A percentile compares a stretch with the other conserved stretches of the same genome.
These are phyloP conservation scores for Euzophera pinguis DNA, from an alignment of 2,888 invertebrate species.

Conservation along the genomic window DNA sequence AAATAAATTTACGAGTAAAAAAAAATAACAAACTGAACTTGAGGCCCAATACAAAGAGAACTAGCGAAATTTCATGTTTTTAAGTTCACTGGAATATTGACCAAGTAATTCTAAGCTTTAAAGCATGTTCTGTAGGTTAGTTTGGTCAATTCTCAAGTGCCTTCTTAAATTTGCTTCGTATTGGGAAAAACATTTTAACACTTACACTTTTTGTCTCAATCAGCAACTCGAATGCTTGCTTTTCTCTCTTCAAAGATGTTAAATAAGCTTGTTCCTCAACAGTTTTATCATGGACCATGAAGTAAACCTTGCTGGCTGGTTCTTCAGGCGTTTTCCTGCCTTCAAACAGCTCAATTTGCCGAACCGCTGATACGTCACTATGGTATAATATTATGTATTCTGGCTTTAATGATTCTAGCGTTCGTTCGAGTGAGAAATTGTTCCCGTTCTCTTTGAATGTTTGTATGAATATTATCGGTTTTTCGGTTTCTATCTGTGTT, in stretches of 20 bases:
- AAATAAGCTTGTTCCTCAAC: slow-evolving; percentile 98
- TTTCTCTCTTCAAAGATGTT: slow-evolving; percentile 93
- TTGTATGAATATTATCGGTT: slow-evolving; percentile 86
- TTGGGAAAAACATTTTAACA: slow-evolving; percentile 10
- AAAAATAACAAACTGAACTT: no score
- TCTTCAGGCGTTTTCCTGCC: slow-evolving; percentile 73
- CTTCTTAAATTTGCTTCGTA: no score
- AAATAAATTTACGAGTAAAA: no score
- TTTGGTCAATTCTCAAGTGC: no score
- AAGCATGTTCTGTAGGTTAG: no score
- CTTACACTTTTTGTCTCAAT: slow-evolving; percentile 95
- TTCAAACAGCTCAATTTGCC: slow-evolving; percentile 94
- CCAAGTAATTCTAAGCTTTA: no score
- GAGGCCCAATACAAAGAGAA: no score
- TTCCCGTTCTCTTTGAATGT: slow-evolving; percentile 88
- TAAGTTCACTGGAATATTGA: no score
- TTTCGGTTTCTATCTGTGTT: slow-evolving; percentile 80
- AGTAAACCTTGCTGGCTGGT: slow-evolving; percentile 86
- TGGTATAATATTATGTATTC: slow-evolving; percentile 94
- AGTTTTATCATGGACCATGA: slow-evolving; percentile 93
- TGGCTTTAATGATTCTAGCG: slow-evolving; percentile 85
- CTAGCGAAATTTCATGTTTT: no score
- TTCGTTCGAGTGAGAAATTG: slow-evolving; percentile 84
- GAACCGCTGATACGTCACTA: slow-evolving; percentile 90
- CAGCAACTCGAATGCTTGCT: slow-evolving; percentile 94